A percentile compares a stretch with the other conserved stretches of the same genome.
Evolutionary conservation across 2,888 invertebrate species (phyloP).

Genomic region (Balanococcus diminutus): DNA sequence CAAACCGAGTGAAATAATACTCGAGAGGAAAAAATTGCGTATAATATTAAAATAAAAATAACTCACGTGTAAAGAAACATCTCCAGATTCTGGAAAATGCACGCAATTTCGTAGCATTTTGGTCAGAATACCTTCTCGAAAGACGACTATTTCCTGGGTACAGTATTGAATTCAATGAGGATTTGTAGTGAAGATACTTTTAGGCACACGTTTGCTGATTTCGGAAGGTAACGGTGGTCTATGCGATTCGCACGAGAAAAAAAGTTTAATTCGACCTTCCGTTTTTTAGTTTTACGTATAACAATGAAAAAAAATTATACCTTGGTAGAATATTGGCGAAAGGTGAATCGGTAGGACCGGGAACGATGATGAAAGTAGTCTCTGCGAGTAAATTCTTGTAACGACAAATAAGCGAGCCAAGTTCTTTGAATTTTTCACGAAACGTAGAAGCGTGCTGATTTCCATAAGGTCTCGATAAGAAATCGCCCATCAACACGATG

Average conservation of each 20-base stretch:
- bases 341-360: constrained; percentile 84
- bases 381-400: constrained; percentile 68
- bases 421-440: constrained; percentile 74
- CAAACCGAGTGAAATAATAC: no score
- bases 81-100: constrained; percentile 72
- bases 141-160: constrained; percentile 83
- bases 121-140: constrained; percentile 87
- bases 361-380: constrained; percentile 89
- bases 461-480: constrained; percentile 73
- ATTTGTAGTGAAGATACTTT: constrained; percentile 64
- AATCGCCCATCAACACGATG: constrained; percentile 93
- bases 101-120: constrained; percentile 90
- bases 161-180: constrained; percentile 44
- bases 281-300: neutral
- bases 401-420: constrained; percentile 76
- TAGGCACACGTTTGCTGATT: constrained; percentile 71
- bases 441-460: constrained; percentile 68
- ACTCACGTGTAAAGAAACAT: constrained; percentile 58
- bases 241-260: constrained; percentile 55
- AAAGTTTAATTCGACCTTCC: constrained; percentile 53
- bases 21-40: no score
- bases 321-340: constrained; percentile 83
- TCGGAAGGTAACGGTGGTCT: constrained; percentile 79
- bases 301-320: constrained; percentile 61
- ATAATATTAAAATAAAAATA: neutral